Evolutionary conservation across 2,113 vertebrate genomes (phyloP), one percentile per base, ranked within the genome.

Genomic region (Neolamprologus brichardi): DNA sequence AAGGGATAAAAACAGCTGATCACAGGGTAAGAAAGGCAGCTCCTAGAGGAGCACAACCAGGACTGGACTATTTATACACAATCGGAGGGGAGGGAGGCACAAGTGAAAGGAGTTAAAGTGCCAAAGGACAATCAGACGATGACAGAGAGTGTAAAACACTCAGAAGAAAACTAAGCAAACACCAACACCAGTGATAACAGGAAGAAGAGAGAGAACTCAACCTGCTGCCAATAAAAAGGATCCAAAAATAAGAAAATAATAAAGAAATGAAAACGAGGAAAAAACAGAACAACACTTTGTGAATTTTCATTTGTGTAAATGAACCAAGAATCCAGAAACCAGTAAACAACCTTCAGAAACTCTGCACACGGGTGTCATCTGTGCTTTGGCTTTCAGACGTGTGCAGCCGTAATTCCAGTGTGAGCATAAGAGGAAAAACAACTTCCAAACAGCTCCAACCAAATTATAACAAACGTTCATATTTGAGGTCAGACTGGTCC

Each of bases 401-500:
- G 37, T 44, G 14, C 67, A 28, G 15, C 14, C 1, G 6, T 28
- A 5, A 49, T 46, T 75, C 70, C 25, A 1, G 41, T 1, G 10
- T 30, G 70, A 75, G 20, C 13, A 7, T 18, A 46, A 10, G 20
- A 72, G 39, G 67, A 46, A 46, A 1, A 44, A 10, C 14, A 75
- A 75, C 41, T 18, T 75, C 70, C 7, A 70, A 70, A 41, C 14
- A 30, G 25, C 23, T 77, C 23, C 30, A 6, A 34, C 28, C 15
- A n/a, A 67, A 53, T 25, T 44, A 49, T 64, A n/a, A 53, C 64
- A 49, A 34, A 25, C 60, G n/a, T 52, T 77, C 41, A 78, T 23
- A 34, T 54, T 39, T 82, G 84, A 86, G 88, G 53, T 64, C 79
- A 37, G 86, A 12, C 32, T n/a, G 20, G 49, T 87, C 70, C 87